phyloP scores from a whole-genome alignment of 2,797 vertebrate species.

The Cephalopachus bancanus region DNA sequence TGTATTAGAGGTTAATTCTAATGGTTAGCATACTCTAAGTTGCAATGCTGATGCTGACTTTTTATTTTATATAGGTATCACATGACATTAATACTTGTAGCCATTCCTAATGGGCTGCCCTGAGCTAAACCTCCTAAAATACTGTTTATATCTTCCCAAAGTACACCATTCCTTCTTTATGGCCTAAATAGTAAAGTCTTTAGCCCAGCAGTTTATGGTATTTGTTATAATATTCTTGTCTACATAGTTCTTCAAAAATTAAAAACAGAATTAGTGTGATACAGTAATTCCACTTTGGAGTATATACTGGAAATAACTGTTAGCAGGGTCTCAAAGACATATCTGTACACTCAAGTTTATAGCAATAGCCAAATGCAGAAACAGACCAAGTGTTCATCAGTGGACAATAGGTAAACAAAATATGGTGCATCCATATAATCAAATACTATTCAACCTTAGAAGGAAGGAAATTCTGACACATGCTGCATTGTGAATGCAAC shows the following conservation, averaged over 20 bases:
- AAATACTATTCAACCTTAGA: background rate
- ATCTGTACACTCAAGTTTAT: background rate
- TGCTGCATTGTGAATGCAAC: too few relatives aligned
- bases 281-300: background rate
- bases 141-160: background rate
- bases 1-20: background rate
- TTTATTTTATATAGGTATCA: background rate
- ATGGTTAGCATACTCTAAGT: background rate
- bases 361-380: background rate
- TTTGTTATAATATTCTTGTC: background rate
- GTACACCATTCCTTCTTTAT: fast-evolving
- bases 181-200: background rate
- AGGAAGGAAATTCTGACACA: background rate
- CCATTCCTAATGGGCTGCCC: background rate
- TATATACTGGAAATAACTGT: background rate
- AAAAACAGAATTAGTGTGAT: background rate
- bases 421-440: fast-evolving
- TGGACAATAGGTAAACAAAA: background rate
- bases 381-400: background rate
- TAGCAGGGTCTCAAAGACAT: background rate
- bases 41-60: background rate
- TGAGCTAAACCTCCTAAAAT: background rate
- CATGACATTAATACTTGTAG: background rate
- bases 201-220: background rate
- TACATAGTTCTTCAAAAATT: background rate